Conservation (phyloP, 2,888 invertebrate genomes). For the Drosophila sordidapex region DNA sequence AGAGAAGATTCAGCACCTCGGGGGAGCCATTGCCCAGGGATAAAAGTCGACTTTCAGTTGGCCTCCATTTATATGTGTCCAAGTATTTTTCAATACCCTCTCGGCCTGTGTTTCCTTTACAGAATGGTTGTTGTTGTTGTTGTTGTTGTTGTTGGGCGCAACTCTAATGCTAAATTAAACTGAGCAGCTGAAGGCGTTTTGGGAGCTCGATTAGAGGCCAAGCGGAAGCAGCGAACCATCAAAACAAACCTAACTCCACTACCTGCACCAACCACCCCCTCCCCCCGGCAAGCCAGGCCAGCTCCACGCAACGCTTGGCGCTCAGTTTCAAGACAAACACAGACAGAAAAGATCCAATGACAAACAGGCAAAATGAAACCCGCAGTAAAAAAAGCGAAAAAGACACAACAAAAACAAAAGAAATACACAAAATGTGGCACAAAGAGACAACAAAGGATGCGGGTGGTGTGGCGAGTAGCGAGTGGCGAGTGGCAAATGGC, state of each 20-base stretch:
- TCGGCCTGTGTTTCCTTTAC: not conserved
- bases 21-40: conserved; percentile 27
- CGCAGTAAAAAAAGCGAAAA: conserved; percentile 23
- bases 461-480: not conserved
- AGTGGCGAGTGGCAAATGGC: not conserved
- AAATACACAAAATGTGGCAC: conserved; percentile 42
- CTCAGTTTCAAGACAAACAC: conserved; percentile 22
- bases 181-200: conserved; percentile 60
- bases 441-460: conserved; percentile 23
- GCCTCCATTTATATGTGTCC: conserved; percentile 61
- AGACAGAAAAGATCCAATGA: conserved; percentile 43
- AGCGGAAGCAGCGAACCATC: conserved; percentile 43
- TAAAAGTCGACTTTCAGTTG: conserved; percentile 38
- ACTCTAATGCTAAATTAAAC: conserved; percentile 63
- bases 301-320: not conserved
- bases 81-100: conserved; percentile 51
- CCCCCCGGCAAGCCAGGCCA: not conserved
- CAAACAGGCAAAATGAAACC: conserved; percentile 39
- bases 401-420: conserved; percentile 14
- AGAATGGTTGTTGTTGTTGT: not conserved
- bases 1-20: conserved; percentile 18
- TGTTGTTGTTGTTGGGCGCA: conserved; percentile 10
- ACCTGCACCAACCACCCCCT: not conserved
- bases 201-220: conserved; percentile 62
- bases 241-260: not conserved